Evolutionary conservation across 2,888 invertebrate genomes (phyloP), one percentile per base, ranked within the genome.

Genomic region (Lysandra bellargus): DNA sequence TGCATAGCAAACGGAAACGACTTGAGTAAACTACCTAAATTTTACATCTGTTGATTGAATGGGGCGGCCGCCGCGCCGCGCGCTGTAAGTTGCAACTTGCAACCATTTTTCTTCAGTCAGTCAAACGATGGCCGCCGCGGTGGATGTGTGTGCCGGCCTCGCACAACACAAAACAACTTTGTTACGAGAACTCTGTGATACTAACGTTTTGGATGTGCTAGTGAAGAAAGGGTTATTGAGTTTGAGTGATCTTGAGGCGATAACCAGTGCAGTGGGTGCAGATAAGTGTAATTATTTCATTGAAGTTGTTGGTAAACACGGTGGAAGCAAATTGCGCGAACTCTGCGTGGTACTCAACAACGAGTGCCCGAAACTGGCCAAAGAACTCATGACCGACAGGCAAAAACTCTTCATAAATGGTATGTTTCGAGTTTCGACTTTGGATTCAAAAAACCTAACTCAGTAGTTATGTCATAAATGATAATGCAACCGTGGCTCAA

Each of bases 151-250:
- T 88, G 95, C 95, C 84, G 93, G 96, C 82, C 91, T 96, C 80
- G 92, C 95, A 84, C 95, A 96, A 79, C 96, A 96, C 89, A 96
- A 95, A 89, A 92, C 95, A 78, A 95, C 95, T 81, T 94, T 96
- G 85, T 93, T 96, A 85, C 95, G 95, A 81, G 96, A 96, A 91
- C 88, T 96, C 83, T 93, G 95, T 86, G 95, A 95, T 83, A 96
- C 96, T 82, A 96, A 96, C 88, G 90, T 96, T 78, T 86, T 96
- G 83, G 95, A 95, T 82, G 95, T 95, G 82, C 92, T 96, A 80
- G 96, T 96, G 79, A 96, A 96, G 87, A 96, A 96, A 86, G 95
- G 96, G 78, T 94, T 96, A 82, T 94, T 96, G 81, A 96, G 93
- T 85, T 91, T 96, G 82, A 95, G 95, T 84, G 96, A 96, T 84